These are phyloP conservation scores for Mesembrinibis cayennensis DNA, from an alignment of 2,113 vertebrate genomes.

Conservation along the genomic window DNA sequence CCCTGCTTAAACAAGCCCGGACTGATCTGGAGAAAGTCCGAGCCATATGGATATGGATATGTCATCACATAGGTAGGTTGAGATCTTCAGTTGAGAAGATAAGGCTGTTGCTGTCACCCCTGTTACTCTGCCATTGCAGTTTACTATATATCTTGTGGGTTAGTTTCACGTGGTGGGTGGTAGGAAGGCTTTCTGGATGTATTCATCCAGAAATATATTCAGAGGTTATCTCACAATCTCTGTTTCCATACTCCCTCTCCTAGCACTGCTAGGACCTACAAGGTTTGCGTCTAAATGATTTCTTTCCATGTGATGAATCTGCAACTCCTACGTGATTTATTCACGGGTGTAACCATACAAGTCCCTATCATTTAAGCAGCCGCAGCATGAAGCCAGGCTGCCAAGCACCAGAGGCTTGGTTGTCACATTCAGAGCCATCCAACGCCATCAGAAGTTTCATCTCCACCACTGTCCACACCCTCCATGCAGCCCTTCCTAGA, in stretches of 20 bases:
- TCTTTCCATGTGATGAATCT: not conserved
- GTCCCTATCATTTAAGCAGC: not conserved
- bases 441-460: not conserved
- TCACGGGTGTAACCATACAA: accelerated
- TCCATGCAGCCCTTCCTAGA: accelerated
- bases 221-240: not conserved
- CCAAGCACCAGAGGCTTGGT: not conserved
- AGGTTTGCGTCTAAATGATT: not conserved
- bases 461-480: not conserved
- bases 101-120: not conserved
- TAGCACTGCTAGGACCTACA: not conserved
- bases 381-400: not conserved
- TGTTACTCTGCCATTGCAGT: too few relatives aligned
- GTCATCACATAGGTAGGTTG: slow-evolving; percentile 82
- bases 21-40: slow-evolving; percentile 81
- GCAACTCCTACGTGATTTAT: not conserved
- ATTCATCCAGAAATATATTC: not conserved
- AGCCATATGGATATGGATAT: slow-evolving; percentile 85
- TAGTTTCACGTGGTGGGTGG: not conserved
- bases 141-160: accelerated
- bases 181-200: not conserved
- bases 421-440: not conserved
- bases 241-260: not conserved
- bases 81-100: not conserved
- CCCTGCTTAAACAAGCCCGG: slow-evolving; percentile 73